Conservation (phyloP, 2,888 invertebrate species). For the Pristionchus entomophagus region DNA sequence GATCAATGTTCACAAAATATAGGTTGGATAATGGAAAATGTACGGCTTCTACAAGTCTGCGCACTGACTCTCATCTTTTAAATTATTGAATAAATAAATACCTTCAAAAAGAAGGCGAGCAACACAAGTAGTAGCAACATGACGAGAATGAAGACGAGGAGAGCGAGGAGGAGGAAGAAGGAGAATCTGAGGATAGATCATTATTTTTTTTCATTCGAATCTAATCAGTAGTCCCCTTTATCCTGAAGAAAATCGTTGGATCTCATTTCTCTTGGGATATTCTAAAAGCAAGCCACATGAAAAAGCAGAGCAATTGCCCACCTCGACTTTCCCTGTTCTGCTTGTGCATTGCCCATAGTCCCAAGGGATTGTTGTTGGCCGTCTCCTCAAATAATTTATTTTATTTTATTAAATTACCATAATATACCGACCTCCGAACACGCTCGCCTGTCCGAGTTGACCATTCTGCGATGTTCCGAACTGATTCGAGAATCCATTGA, state of each 20-base stretch:
- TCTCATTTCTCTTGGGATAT: too few species aligned
- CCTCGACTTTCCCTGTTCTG: slow-evolving; percentile 14
- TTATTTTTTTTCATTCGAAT: background rate
- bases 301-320: background rate
- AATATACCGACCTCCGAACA: background rate
- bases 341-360: background rate
- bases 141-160: slow-evolving; percentile 11
- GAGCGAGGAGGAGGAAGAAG: slow-evolving; percentile 39
- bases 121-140: slow-evolving; percentile 35
- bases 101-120: background rate
- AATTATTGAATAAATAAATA: too few species aligned
- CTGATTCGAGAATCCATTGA: background rate
- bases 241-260: too few species aligned
- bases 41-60: too few species aligned
- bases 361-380: slow-evolving; percentile 10
- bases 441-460: background rate
- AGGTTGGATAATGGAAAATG: too few species aligned
- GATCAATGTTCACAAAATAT: too few species aligned
- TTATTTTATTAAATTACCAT: background rate
- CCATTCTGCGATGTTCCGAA: background rate
- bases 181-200: background rate
- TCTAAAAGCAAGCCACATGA: background rate
- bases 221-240: background rate
- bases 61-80: too few species aligned
- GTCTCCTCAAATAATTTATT: background rate